These are phyloP conservation scores for Drosophila fuyamai DNA, from an alignment of 1,140 invertebrate genomes.

Conservation along the genomic window DNA sequence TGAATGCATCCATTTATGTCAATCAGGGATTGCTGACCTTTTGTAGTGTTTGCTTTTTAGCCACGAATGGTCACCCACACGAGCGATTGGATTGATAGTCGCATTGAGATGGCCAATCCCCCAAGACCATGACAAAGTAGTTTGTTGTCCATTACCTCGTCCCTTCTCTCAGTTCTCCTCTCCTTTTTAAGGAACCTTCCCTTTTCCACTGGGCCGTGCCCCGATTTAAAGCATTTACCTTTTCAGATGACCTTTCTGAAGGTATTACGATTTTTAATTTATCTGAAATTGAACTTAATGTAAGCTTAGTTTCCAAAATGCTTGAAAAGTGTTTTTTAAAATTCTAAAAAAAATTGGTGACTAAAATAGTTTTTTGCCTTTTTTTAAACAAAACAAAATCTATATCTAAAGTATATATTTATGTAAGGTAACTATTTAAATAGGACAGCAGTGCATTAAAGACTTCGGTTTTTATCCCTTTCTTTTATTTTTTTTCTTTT, in stretches of 20 bases:
- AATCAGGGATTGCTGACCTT: slow-evolving; percentile 40
- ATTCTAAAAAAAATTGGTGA: too few relatives aligned
- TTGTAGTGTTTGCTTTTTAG: background rate
- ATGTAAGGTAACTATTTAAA: too few relatives aligned
- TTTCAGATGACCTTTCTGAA: background rate
- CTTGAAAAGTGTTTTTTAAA: too few relatives aligned
- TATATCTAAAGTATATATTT: too few relatives aligned
- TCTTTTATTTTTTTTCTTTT: background rate
- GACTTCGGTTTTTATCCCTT: background rate
- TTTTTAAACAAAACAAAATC: too few relatives aligned
- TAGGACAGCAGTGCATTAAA: background rate
- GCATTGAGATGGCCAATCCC: slow-evolving; percentile 70
- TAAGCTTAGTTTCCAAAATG: too few relatives aligned
- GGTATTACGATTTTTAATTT: background rate
- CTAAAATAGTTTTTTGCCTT: too few relatives aligned
- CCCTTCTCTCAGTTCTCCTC: background rate
- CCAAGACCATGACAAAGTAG: slow-evolving; percentile 66
- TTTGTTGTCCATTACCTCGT: slow-evolving; percentile 54
- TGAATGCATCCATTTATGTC: slow-evolving; percentile 48
- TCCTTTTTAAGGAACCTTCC: too few relatives aligned
- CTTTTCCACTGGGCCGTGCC: slow-evolving; percentile 22
- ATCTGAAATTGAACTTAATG: too few relatives aligned
- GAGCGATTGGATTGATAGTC: slow-evolving; percentile 69
- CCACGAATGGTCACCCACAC: slow-evolving; percentile 43
- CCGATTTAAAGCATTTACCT: slow-evolving; percentile 9